These are phyloP conservation scores for Lytechinus variegatus DNA, from an alignment of 35 echinoderm and acorn worm species.

Conservation along the genomic window DNA sequence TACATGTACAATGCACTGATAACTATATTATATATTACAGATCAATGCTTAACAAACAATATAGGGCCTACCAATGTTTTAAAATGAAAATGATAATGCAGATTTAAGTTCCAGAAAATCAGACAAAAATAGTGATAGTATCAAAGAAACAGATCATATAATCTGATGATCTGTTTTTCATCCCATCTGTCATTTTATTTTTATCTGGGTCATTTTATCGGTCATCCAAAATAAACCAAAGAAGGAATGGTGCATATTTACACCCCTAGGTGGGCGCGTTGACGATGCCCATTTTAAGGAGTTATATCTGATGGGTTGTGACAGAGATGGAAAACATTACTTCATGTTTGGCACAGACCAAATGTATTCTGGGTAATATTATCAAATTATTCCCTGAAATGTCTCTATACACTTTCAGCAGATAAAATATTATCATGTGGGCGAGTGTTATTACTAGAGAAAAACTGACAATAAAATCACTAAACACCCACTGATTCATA, in stretches of 20 bases:
- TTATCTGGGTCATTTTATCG: constrained; percentile 37
- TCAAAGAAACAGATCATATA: constrained; percentile 14
- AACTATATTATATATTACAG: background rate
- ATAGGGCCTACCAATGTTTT: background rate
- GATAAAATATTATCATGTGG: background rate
- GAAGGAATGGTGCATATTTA: constrained; percentile 21
- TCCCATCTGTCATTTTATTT: constrained; percentile 3
- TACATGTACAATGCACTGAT: background rate
- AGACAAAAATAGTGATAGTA: background rate
- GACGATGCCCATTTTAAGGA: background rate
- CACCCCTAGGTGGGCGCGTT: constrained; percentile 19
- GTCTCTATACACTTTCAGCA: background rate
- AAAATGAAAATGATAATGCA: background rate
- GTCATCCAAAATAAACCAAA: constrained; percentile 26
- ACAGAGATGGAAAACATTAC: background rate
- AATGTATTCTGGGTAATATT: background rate
- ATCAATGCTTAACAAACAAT: background rate
- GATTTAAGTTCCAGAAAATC: background rate
- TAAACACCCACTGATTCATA: constrained; percentile 11
- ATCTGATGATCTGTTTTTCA: background rate
- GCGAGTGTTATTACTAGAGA: background rate
- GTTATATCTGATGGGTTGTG: background rate
- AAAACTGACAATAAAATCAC: background rate
- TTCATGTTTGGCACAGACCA: background rate
- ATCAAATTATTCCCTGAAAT: background rate